A percentile compares a stretch with the other conserved stretches of the same genome.
These are phyloP conservation scores for Sarcophaga rosellei DNA, from an alignment of 2,888 invertebrate genomes.

Conservation along the genomic window DNA sequence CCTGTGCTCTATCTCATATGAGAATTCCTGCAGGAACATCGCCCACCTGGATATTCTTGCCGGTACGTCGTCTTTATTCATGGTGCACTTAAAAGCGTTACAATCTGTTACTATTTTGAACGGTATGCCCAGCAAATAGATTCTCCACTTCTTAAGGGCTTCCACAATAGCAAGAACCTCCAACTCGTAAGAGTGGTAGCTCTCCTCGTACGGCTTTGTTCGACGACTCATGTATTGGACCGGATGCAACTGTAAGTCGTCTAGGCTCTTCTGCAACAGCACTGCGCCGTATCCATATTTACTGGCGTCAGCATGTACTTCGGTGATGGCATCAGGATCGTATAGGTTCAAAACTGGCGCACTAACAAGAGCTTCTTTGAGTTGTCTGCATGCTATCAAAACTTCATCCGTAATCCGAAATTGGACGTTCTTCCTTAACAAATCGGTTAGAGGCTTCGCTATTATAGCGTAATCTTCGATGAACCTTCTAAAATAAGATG, in stretches of 20 bases:
- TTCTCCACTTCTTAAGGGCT: no score
- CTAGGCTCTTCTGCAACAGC: constrained; percentile 64
- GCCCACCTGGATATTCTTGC: no score
- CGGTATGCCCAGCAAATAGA: no score
- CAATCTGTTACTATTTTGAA: no score
- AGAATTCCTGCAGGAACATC: no score
- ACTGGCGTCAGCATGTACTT: constrained; percentile 69
- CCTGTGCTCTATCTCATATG: constrained; percentile 69
- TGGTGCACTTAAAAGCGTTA: no score
- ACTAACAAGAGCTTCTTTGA: constrained; percentile 50
- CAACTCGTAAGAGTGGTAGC: no score
- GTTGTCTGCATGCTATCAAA: constrained; percentile 49
- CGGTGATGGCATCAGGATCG: constrained; percentile 67
- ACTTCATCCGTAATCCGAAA: constrained; percentile 59
- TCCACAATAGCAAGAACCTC: no score
- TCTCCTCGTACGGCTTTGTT: no score
- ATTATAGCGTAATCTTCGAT: constrained; percentile 67
- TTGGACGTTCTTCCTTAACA: constrained; percentile 53
- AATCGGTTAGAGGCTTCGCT: constrained; percentile 75
- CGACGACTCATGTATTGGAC: no score
- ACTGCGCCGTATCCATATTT: constrained; percentile 65
- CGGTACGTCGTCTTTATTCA: no score
- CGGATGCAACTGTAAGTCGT: constrained; percentile 72
- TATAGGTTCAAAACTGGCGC: constrained; percentile 66
- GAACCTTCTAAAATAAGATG: constrained; percentile 59